These are phyloP conservation scores for Cheilosia urbana DNA, from an alignment of 2,888 invertebrate genomes.

Conservation along the genomic window DNA sequence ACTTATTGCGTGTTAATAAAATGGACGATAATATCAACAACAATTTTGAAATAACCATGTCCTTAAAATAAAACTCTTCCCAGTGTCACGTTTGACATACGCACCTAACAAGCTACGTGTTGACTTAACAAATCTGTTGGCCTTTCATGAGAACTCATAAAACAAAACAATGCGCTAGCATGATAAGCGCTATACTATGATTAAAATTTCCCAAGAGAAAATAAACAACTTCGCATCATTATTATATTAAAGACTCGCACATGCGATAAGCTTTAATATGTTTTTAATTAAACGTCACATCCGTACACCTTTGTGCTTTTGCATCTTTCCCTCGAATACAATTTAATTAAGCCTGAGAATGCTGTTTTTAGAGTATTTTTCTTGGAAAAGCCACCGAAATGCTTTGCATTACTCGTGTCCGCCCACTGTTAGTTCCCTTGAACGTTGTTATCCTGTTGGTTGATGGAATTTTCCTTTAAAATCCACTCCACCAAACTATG, in stretches of 20 bases:
- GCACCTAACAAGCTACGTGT: background rate
- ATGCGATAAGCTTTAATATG: slow-evolving; percentile 8
- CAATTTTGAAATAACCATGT: too few relatives aligned
- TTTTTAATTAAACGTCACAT: slow-evolving; percentile 39
- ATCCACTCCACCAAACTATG: background rate
- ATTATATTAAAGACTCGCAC: slow-evolving; percentile 1
- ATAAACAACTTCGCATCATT: slow-evolving; percentile 27
- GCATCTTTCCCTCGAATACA: background rate
- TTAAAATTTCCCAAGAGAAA: background rate
- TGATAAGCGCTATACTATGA: background rate
- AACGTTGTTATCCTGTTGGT: background rate
- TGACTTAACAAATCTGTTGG: background rate
- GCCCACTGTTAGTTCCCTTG: background rate
- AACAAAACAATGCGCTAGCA: background rate
- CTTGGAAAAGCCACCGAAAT: background rate
- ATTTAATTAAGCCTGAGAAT: slow-evolving; percentile 32
- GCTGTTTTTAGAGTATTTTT: slow-evolving; percentile 14
- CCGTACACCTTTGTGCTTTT: background rate
- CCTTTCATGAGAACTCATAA: background rate
- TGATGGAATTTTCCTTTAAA: background rate
- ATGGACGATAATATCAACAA: too few relatives aligned
- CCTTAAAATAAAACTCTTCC: too few relatives aligned
- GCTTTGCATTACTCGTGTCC: background rate
- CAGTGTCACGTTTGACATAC: too few relatives aligned
- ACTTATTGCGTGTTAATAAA: too few relatives aligned